A percentile compares a stretch with the other conserved stretches of the same genome.
Conservation (phyloP, 1,140 invertebrate species). For the Tachypleus tridentatus region DNA sequence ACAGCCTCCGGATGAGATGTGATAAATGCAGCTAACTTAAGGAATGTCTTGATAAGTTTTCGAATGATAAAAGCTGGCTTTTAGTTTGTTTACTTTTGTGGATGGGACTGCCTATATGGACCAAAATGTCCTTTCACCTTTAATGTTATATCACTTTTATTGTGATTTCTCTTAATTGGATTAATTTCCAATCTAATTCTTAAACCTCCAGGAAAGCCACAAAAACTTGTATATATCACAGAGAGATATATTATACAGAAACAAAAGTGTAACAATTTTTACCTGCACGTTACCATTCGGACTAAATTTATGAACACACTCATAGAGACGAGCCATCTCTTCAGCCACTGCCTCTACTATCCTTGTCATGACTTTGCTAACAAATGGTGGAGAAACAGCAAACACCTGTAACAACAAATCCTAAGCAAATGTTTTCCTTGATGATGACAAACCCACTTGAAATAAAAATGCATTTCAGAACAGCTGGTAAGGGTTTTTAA, state of each 20-base stretch:
- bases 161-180: conserved; percentile 4
- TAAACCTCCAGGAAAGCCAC: conserved; percentile 6
- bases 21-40: too few relatives aligned
- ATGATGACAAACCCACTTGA: too few relatives aligned
- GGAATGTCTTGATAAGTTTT: too few relatives aligned
- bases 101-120: too few relatives aligned
- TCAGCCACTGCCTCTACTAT: conserved; percentile 83
- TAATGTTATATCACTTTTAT: too few relatives aligned
- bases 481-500: too few relatives aligned
- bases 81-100: too few relatives aligned
- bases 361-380: conserved; percentile 61
- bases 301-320: conserved; percentile 58
- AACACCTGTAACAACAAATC: conserved; percentile 45
- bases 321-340: conserved; percentile 73
- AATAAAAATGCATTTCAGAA: too few relatives aligned
- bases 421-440: too few relatives aligned
- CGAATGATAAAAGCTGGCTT: too few relatives aligned
- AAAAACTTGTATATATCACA: neutral
- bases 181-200: conserved; percentile 2
- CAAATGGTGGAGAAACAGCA: conserved; percentile 60
- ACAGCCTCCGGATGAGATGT: too few relatives aligned
- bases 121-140: too few relatives aligned
- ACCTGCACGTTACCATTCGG: conserved; percentile 50
- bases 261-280: neutral
- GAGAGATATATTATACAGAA: neutral